Conservation (phyloP, 1,140 invertebrate genomes). For the Neodiprion virginianus region DNA sequence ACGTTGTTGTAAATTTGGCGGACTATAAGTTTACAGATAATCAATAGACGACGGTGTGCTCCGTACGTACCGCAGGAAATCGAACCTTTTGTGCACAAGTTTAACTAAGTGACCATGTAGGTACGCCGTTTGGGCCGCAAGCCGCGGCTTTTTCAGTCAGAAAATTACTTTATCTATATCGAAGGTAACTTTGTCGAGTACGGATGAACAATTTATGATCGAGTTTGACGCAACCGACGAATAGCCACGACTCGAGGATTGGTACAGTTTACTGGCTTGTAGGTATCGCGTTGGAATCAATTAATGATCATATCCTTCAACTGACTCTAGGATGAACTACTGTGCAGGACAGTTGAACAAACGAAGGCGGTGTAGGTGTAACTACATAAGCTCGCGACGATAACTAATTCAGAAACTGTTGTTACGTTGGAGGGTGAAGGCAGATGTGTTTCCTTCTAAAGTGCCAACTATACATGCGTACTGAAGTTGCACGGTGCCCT, state of each 20-base stretch:
- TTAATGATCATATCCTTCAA: background rate
- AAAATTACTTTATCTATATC: too few species aligned
- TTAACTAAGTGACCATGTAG: background rate
- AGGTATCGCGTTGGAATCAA: background rate
- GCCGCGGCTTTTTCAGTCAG: too few species aligned
- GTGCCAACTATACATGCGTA: background rate
- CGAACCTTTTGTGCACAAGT: background rate
- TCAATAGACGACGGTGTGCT: background rate
- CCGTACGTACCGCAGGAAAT: background rate
- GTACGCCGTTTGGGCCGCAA: background rate
- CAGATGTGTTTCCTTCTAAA: background rate
- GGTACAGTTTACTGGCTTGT: background rate
- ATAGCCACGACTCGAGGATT: background rate
- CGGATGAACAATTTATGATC: too few species aligned
- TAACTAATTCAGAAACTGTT: background rate
- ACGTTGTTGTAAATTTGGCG: background rate
- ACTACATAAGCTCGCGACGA: background rate
- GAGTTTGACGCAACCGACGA: too few species aligned
- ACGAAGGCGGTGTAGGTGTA: background rate
- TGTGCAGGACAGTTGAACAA: background rate
- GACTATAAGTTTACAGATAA: background rate
- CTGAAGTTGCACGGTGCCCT: background rate
- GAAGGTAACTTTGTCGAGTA: too few species aligned
- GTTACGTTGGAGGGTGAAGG: background rate
- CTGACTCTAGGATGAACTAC: background rate